These are phyloP conservation scores for Sycon ciliatum DNA, from an alignment of 37 sponge, comb jelly and placozoan species.

Conservation along the genomic window DNA sequence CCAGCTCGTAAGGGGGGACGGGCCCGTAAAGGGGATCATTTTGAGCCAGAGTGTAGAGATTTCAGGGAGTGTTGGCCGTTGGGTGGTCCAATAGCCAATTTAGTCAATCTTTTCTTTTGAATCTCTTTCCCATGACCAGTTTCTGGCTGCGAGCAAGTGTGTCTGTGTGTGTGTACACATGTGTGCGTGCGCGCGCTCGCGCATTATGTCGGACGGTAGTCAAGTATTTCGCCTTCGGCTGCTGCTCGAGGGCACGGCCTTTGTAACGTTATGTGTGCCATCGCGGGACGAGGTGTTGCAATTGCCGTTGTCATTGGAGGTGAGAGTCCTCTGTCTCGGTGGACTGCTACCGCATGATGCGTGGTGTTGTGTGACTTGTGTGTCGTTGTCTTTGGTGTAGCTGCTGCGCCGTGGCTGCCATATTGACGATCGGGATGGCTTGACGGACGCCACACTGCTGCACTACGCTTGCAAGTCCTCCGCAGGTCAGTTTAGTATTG, in stretches of 20 bases:
- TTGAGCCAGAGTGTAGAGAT: too few species aligned
- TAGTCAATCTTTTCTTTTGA: too few species aligned
- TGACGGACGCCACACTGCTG: constrained; percentile 79
- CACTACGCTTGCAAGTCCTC: constrained; percentile 92
- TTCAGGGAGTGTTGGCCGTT: too few species aligned
- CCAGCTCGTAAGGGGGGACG: too few species aligned
- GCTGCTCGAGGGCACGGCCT: too few species aligned
- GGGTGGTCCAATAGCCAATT: too few species aligned
- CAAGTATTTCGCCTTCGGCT: neutral
- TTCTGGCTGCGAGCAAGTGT: too few species aligned
- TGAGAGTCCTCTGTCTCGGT: neutral
- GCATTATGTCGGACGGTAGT: neutral
- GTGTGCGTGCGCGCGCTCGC: neutral
- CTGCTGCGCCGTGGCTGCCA: constrained; percentile 25
- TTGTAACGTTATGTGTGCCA: too few species aligned
- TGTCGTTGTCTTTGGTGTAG: neutral
- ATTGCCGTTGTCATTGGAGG: too few species aligned
- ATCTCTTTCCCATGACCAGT: too few species aligned
- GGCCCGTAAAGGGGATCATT: too few species aligned
- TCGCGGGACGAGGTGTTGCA: too few species aligned
- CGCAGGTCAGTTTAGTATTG: constrained; percentile 35
- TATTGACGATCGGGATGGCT: constrained; percentile 73
- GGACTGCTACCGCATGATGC: neutral
- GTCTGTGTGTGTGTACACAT: neutral
- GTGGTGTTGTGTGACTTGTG: neutral